Evolutionary conservation across 2,113 vertebrate genomes (phyloP), one percentile per base, ranked within the genome.

Genomic region (Zingel zingel): DNA sequence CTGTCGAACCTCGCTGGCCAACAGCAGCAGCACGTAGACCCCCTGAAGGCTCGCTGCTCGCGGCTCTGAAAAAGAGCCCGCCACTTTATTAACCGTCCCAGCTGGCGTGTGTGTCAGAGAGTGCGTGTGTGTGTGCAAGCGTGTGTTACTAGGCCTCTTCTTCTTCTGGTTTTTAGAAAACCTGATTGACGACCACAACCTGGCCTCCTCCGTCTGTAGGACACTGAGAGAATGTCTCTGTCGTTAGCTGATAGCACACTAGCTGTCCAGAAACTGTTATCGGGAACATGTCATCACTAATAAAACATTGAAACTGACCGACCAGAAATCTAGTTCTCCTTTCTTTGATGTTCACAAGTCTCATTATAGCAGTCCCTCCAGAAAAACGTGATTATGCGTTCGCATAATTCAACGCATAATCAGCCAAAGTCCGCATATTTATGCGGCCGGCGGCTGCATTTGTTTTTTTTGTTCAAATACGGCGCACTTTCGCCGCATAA

Each of bases 41-140:
- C 90, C 88, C 81, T 79, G 90, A 76, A 95, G 84, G 81, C 94
- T 36, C 89, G 91, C 56, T 53, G 79, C 93, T 97, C 97, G 71
- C 96, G 93, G 92, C 97, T 99, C 79, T 99, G 93, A 97, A 71
- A 71, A 71, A 67, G 36, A 48, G 14, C 80, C 43, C 63, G 90
- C 78, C 94, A 86, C 58, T 53, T 21, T 71, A 43, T 23, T 56
- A 50, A 73, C 58, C 66, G 36, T 89, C 79, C 71, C 43, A 67
- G 47, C 79, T 74, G 73, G 16, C 58, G 66, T 82, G 58, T 76
- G 83, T 77, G 84, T 86, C n/a, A n/a, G n/a, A n/a, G n/a, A n/a
- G n/a, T n/a, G n/a, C n/a, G 61, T 84, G 12, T 51, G 72, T 63
- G 64, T 6, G 83, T 77, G 84, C 82, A n/a, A n/a, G 61, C 84